Conservation (phyloP, 2,113 vertebrate species). For the Urocitellus parryii region DNA sequence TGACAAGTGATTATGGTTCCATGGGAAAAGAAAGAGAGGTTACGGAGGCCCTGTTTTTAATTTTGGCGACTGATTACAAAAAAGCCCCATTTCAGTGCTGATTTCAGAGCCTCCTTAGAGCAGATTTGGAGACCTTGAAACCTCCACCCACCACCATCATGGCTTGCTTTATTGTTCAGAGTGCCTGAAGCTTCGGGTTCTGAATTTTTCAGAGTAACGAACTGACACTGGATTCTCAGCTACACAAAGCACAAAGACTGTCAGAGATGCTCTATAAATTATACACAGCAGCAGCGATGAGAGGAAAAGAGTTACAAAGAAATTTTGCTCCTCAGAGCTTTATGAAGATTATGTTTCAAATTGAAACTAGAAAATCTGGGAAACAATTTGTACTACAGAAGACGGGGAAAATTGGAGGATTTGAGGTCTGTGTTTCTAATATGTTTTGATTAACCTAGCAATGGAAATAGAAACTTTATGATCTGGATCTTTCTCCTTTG, state of each 20-base stretch:
- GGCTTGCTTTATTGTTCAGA: slow-evolving; percentile 63
- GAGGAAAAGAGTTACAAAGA: slow-evolving; percentile 33
- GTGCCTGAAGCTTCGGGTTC: slow-evolving; percentile 55
- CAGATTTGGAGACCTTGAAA: slow-evolving; percentile 63
- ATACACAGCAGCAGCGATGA: slow-evolving; percentile 35
- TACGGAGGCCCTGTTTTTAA: slow-evolving; percentile 60
- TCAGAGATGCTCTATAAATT: slow-evolving; percentile 68
- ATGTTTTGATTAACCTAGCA: slow-evolving; percentile 40
- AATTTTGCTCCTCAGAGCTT: slow-evolving; percentile 20
- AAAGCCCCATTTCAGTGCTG: slow-evolving; percentile 15
- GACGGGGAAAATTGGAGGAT: background rate
- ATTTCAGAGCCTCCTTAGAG: slow-evolving; percentile 35
- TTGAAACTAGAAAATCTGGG: slow-evolving; percentile 63
- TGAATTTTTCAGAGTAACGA: slow-evolving; percentile 58
- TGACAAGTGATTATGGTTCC: slow-evolving; percentile 26
- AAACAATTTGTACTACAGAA: slow-evolving; percentile 60
- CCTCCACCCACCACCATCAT: background rate
- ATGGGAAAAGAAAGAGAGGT: background rate
- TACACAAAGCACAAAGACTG: slow-evolving; percentile 47
- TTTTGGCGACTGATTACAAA: slow-evolving; percentile 35
- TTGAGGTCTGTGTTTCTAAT: slow-evolving; percentile 60
- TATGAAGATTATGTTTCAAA: slow-evolving; percentile 72
- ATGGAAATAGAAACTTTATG: slow-evolving; percentile 56
- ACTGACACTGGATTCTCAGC: slow-evolving; percentile 27
- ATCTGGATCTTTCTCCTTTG: slow-evolving; percentile 27